A percentile compares a stretch with the other conserved stretches of the same genome.
Evolutionary conservation across 2,113 vertebrate genomes (phyloP).

Genomic region (Cairina moschata): DNA sequence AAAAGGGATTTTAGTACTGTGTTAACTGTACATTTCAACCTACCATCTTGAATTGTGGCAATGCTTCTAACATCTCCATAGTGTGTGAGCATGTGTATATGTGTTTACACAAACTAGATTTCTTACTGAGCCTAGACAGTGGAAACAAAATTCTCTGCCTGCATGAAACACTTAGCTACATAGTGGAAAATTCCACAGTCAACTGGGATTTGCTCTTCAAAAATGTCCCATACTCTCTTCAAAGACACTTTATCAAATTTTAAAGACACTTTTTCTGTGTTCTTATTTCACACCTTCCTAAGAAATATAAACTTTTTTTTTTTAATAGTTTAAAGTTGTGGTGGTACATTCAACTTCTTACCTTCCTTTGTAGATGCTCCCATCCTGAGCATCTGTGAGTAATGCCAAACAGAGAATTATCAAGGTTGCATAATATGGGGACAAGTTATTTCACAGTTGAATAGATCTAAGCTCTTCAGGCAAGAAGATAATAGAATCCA

Average conservation of each 20-base stretch:
- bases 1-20: background rate
- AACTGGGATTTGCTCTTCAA: background rate
- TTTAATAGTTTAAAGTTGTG: background rate
- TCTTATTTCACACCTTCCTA: background rate
- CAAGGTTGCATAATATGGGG: background rate
- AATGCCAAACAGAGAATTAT: background rate
- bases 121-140: background rate
- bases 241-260: background rate
- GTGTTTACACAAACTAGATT: background rate
- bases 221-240: background rate
- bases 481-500: constrained; percentile 8
- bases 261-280: background rate
- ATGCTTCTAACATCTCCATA: background rate
- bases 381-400: background rate
- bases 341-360: background rate
- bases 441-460: constrained; percentile 31
- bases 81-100: background rate
- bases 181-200: background rate
- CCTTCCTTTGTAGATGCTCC: background rate
- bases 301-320: accelerated
- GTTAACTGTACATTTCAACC: background rate
- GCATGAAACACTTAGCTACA: background rate
- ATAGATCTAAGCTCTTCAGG: background rate
- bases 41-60: background rate
- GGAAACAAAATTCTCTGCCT: background rate